Conservation (phyloP, 2,888 invertebrate genomes). For the Orthonevra nobilis region DNA sequence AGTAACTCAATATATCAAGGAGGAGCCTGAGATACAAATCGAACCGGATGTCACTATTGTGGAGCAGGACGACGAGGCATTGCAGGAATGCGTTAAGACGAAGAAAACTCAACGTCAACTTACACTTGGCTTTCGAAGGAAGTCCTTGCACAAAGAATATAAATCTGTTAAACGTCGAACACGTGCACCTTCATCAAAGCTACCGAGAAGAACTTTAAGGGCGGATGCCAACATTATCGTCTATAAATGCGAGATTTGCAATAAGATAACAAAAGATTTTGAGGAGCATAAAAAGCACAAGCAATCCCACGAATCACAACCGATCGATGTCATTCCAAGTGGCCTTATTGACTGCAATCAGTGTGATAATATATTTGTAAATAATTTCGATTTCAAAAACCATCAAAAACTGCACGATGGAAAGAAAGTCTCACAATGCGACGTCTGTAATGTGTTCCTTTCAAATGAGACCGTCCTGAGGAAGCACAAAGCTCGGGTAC, state of each 20-base stretch:
- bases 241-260: constrained; percentile 25
- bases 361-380: constrained; percentile 29
- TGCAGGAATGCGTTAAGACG: not conserved
- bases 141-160: too few relatives aligned
- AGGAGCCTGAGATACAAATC: constrained; percentile 52
- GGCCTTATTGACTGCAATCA: constrained; percentile 34
- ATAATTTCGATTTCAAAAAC: constrained; percentile 17
- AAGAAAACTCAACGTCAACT: not conserved
- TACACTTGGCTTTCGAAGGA: too few relatives aligned
- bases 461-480: constrained; percentile 4
- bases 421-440: constrained; percentile 28
- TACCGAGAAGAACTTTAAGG: too few relatives aligned
- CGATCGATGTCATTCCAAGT: not conserved
- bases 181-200: too few relatives aligned
- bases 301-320: constrained; percentile 9
- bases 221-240: not conserved
- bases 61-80: too few relatives aligned
- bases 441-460: constrained; percentile 34
- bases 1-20: constrained; percentile 33
- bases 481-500: constrained; percentile 29
- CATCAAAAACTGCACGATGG: constrained; percentile 37
- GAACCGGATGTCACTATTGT: constrained; percentile 17
- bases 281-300: constrained; percentile 25
- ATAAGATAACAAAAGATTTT: constrained; percentile 18
- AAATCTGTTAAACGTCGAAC: too few relatives aligned